Evolutionary conservation across 2,888 invertebrate genomes (phyloP).

Genomic region (Epinotia ramella): DNA sequence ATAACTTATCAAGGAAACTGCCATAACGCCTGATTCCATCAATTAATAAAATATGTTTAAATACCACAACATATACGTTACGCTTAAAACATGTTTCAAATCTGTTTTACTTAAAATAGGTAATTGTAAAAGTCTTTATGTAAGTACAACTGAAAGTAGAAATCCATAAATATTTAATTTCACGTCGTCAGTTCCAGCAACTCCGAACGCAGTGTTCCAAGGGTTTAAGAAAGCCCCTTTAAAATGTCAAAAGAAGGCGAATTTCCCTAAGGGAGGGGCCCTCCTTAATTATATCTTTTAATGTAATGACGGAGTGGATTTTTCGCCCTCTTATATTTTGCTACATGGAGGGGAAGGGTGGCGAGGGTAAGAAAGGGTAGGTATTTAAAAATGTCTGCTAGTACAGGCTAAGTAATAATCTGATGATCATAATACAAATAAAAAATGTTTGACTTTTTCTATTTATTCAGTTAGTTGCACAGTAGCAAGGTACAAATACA

Average conservation of each 20-base stretch:
- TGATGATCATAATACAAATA: too few relatives aligned
- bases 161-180: slow-evolving; percentile 5
- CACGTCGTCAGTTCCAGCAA: slow-evolving; percentile 35
- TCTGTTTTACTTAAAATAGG: too few relatives aligned
- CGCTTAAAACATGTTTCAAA: too few relatives aligned
- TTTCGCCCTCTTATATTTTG: slow-evolving; percentile 69
- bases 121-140: background rate
- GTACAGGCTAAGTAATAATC: background rate
- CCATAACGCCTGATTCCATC: too few relatives aligned
- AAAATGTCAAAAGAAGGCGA: slow-evolving; percentile 84
- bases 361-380: slow-evolving; percentile 40
- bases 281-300: slow-evolving; percentile 85
- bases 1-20: too few relatives aligned
- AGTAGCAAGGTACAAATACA: too few relatives aligned
- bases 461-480: too few relatives aligned
- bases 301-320: slow-evolving; percentile 83
- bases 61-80: too few relatives aligned
- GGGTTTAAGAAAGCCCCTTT: slow-evolving; percentile 80
- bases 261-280: slow-evolving; percentile 75
- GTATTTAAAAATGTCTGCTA: slow-evolving; percentile 26
- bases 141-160: background rate
- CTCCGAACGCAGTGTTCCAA: slow-evolving; percentile 44
- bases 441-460: too few relatives aligned
- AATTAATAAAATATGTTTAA: too few relatives aligned
- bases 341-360: slow-evolving; percentile 56